Percentiles rank a stretch among this genome's conserved stretches.
These are phyloP conservation scores for Blera fallax DNA, from an alignment of 2,888 invertebrate genomes.

Conservation along the genomic window DNA sequence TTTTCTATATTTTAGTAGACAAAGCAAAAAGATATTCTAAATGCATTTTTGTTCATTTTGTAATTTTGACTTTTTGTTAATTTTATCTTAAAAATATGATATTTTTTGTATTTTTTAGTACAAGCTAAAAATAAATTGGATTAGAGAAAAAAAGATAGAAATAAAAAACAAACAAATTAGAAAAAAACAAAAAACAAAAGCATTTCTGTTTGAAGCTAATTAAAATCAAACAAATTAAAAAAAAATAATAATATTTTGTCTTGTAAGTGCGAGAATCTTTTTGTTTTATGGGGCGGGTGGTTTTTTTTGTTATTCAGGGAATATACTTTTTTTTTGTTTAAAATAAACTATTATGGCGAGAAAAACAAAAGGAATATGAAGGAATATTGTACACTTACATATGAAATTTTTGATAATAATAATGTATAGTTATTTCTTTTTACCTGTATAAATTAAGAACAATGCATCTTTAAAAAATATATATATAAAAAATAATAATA, in stretches of 20 bases:
- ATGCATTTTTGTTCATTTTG: slow-evolving; percentile 42
- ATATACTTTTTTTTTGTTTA: slow-evolving; percentile 40
- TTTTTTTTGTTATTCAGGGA: slow-evolving; percentile 63
- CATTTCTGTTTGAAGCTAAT: slow-evolving; percentile 35
- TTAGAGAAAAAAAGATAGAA: background rate
- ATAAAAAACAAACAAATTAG: background rate
- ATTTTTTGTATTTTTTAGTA: background rate
- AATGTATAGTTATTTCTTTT: slow-evolving; percentile 68
- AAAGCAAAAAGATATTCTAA: slow-evolving; percentile 37
- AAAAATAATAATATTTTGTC: slow-evolving; percentile 8
- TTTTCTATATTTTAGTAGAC: slow-evolving; percentile 39
- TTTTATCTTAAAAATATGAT: background rate
- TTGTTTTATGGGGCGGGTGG: slow-evolving; percentile 31
- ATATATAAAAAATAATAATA: background rate
- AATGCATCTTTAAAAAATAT: slow-evolving; percentile 49
- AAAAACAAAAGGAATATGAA: slow-evolving; percentile 6
- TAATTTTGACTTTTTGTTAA: background rate
- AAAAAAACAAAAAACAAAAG: background rate
- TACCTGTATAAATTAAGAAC: slow-evolving; percentile 69
- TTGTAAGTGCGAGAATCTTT: slow-evolving; percentile 28
- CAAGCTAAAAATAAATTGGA: background rate
- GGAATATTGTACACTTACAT: slow-evolving; percentile 46
- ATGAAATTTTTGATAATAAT: slow-evolving; percentile 49
- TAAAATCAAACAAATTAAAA: background rate
- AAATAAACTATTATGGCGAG: background rate